These are phyloP conservation scores for Zoanthus sociatus DNA, from an alignment of 92 coral and sea anemone genomes.

Conservation along the genomic window DNA sequence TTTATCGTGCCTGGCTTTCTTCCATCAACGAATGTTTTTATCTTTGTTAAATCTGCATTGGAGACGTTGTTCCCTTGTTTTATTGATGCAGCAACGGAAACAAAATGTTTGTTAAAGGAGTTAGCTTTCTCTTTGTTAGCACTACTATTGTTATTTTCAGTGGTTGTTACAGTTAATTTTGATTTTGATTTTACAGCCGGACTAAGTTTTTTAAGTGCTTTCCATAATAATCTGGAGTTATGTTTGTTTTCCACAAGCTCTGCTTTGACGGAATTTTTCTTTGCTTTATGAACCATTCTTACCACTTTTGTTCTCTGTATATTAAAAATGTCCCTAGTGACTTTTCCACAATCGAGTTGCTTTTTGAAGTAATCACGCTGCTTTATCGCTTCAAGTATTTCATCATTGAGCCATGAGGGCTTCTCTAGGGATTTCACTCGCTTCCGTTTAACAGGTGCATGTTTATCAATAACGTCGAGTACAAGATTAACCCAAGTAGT, in stretches of 20 bases:
- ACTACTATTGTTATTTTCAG: not conserved
- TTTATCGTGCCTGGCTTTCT: not conserved
- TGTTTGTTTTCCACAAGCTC: conserved; percentile 20
- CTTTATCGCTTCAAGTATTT: conserved; percentile 47
- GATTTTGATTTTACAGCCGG: not conserved
- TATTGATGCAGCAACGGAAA: not conserved
- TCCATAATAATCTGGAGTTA: conserved; percentile 18
- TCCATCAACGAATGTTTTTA: conserved; percentile 4
- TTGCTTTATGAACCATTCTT: conserved; percentile 20
- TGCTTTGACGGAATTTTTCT: not conserved
- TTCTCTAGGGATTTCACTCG: conserved; percentile 43
- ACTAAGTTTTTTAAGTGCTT: conserved; percentile 22
- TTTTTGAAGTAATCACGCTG: conserved; percentile 33
- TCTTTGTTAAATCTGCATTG: not conserved
- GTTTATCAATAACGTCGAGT: conserved; percentile 49
- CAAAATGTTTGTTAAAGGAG: conserved; percentile 3
- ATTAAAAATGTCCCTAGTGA: conserved; percentile 15
- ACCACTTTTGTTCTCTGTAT: conserved; percentile 5
- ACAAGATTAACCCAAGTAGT: conserved; percentile 45
- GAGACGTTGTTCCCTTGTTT: not conserved
- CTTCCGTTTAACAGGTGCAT: conserved; percentile 49
- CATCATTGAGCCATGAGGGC: conserved; percentile 36
- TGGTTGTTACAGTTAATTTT: not conserved
- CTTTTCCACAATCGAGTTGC: conserved; percentile 31
- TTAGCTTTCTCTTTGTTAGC: not conserved